Evolutionary conservation across 2,797 vertebrate species (phyloP).

Genomic region (Enteromius anoplus): DNA sequence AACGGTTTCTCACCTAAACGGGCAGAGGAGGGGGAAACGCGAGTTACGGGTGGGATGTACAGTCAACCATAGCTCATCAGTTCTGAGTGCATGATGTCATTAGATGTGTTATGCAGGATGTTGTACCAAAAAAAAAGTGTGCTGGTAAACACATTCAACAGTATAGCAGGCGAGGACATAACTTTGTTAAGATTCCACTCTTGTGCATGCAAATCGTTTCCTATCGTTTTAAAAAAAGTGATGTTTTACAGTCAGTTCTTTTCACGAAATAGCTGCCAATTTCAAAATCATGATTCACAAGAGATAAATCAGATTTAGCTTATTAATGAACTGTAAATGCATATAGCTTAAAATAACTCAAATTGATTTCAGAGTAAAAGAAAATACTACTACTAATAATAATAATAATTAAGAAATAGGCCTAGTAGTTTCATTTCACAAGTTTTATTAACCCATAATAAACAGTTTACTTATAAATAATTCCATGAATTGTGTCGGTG

Average conservation of each 20-base stretch:
- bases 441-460: neutral
- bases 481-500: conserved; percentile 1
- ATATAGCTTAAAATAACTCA: neutral
- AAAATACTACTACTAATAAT: too few relatives aligned
- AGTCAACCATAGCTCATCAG: conserved; percentile 27
- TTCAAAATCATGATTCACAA: neutral
- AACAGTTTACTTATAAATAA: neutral
- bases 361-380: neutral
- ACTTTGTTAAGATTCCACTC: neutral
- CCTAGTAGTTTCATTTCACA: neutral
- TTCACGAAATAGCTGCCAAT: neutral
- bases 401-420: neutral
- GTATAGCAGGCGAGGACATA: neutral
- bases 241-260: neutral
- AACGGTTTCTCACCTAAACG: conserved; percentile 83
- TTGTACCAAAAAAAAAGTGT: neutral
- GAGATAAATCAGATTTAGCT: neutral
- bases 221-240: neutral
- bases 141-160: neutral
- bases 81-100: conserved; percentile 33
- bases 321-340: neutral
- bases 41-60: conserved; percentile 55
- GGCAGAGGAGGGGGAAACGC: conserved; percentile 69
- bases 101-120: neutral
- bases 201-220: neutral